phyloP scores from a whole-genome alignment of 2,113 vertebrate genomes.

The Sapayoa aenigma region DNA sequence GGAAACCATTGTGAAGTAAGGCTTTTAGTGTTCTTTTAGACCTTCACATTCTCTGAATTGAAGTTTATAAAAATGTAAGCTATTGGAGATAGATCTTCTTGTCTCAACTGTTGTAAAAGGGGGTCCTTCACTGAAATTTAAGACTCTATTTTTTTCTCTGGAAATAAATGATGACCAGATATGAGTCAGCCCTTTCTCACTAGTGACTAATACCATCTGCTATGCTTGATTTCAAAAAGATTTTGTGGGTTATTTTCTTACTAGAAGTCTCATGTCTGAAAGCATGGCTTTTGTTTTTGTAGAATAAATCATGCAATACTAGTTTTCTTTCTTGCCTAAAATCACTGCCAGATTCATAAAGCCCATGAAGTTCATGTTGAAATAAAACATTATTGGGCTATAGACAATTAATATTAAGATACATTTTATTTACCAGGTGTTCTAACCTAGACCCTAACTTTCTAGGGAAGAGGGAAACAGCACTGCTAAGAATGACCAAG shows the following conservation, averaged over 20 bases:
- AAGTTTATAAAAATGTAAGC: not conserved
- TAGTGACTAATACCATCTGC: not conserved
- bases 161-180: not conserved
- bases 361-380: not conserved
- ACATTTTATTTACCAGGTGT: not conserved
- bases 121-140: not conserved
- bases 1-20: not conserved
- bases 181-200: not conserved
- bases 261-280: not conserved
- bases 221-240: not conserved
- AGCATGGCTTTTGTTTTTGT: not conserved
- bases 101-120: not conserved
- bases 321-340: not conserved
- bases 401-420: not conserved
- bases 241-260: not conserved
- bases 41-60: not conserved
- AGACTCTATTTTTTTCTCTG: not conserved
- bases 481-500: no score
- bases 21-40: not conserved
- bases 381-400: not conserved
- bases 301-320: not conserved
- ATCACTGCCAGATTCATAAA: not conserved
- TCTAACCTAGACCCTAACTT: not conserved
- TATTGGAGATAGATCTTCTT: not conserved
- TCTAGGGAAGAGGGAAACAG: no score